Evolutionary conservation across 1,140 invertebrate genomes (phyloP).

Genomic region (Coboldia fuscipes): DNA sequence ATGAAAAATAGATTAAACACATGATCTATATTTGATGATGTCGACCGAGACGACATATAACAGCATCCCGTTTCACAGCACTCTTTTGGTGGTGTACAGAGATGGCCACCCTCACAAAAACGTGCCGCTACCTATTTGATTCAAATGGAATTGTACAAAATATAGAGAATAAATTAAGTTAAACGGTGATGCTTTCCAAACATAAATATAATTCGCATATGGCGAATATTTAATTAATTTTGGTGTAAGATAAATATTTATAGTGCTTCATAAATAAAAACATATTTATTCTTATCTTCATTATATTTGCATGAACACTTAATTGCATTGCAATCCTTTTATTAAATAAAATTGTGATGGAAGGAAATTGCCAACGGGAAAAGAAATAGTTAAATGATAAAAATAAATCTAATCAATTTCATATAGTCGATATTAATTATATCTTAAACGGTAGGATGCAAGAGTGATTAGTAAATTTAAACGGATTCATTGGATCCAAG

Average conservation of each 20-base stretch:
- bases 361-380: too few species aligned
- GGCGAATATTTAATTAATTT: neutral
- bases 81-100: conserved; percentile 41
- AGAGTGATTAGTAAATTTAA: too few species aligned
- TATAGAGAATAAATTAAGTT: neutral
- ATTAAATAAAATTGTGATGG: too few species aligned
- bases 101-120: conserved; percentile 29
- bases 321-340: too few species aligned
- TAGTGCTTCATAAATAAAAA: neutral
- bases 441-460: too few species aligned
- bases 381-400: too few species aligned
- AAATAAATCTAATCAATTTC: too few species aligned
- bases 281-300: too few species aligned
- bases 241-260: neutral
- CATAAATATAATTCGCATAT: neutral
- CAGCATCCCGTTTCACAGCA: conserved; percentile 54
- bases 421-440: too few species aligned
- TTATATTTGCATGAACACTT: too few species aligned
- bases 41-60: conserved; percentile 25
- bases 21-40: conserved; percentile 22
- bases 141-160: too few species aligned
- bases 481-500: too few species aligned
- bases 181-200: neutral
- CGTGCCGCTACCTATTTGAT: conserved; percentile 13
- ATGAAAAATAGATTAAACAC: conserved; percentile 26